Evolutionary conservation across 1,140 invertebrate species (phyloP).

Genomic region (Achroia grisella): DNA sequence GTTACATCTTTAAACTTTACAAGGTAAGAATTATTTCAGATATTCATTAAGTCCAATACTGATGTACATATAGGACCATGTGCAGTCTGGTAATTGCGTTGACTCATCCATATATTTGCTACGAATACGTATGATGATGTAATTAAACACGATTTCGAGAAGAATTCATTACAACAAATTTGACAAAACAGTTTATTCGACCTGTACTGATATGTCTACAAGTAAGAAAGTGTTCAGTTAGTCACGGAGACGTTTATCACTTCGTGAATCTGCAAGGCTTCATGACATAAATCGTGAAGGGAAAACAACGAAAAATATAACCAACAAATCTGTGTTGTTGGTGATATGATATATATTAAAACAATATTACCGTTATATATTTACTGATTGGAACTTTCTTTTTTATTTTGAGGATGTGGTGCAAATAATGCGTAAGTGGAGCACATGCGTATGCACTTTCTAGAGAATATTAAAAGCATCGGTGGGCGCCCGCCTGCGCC

Average conservation of each 20-base stretch:
- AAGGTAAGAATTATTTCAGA: too few relatives aligned
- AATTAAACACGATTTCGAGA: too few relatives aligned
- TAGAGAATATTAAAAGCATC: slow-evolving; percentile 27
- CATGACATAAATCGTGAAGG: slow-evolving; percentile 53
- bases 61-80: too few relatives aligned
- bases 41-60: too few relatives aligned
- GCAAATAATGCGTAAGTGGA: slow-evolving; percentile 8
- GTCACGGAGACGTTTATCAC: slow-evolving; percentile 41
- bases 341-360: slow-evolving; percentile 1
- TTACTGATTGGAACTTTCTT: too few relatives aligned
- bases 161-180: too few relatives aligned
- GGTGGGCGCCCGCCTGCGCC: slow-evolving; percentile 44
- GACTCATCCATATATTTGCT: too few relatives aligned
- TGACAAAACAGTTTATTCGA: neutral
- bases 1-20: too few relatives aligned
- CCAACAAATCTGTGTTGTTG: slow-evolving; percentile 16
- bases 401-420: neutral
- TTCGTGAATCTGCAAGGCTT: slow-evolving; percentile 53
- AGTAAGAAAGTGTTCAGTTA: neutral
- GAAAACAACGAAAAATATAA: slow-evolving; percentile 13
- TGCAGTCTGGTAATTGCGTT: too few relatives aligned
- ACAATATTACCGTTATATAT: too few relatives aligned
- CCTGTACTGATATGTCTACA: neutral
- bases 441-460: slow-evolving; percentile 30
- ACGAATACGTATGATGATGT: too few relatives aligned